Base-by-base conservation (phyloP, 2,888 invertebrate genomes). In the Acanthococcus lagerstroemiae region DNA sequence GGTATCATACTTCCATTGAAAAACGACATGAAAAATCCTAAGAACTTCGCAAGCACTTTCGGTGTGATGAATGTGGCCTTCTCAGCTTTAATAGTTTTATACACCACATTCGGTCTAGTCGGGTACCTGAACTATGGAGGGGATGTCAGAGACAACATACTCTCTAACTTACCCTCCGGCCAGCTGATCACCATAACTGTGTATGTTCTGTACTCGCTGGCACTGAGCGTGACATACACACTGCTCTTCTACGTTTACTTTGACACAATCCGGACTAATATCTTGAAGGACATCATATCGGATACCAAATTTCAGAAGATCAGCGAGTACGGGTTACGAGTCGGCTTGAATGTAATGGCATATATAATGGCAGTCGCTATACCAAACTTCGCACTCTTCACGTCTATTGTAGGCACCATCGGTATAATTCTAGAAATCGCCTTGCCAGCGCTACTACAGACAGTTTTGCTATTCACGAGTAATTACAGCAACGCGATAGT, bases 151-250 rank as follows among this genome's bases (percentile, higher is more conserved):
- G 27, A 26, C 2, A 61, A 52, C n/a, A 22, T 52, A 9, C 24
- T 52, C 7, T 80, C 94, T 2, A 92, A 92, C 76, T 78, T 96
- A 68, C 86, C 88, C 0, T 3, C 52, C n/a, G 21, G 27, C 15
- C 19, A 52, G 50, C 21, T 48, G 15, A 9, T 61, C 12, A 21
- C 27, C 2, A 22, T 37, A 4, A 3, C 48, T 4, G 52, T 52
- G 19, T 6, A 50, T 4, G 4, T 61, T 17, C 37, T 61, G 15
- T 58, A 48, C 21, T 24, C 58, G 19, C 24, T 46, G 4, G 25
- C 44, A 6, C n/a, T 58, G 26, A 6, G 44, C 9, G 19, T 48
- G n/a, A 25, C 58, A 4, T 58, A 46, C 26, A 45, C 44, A n/a
- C 26, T 58, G 17, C 17, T 25, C 12, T 26, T 48, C 7, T 58